These are phyloP conservation scores for Anthoscopus minutus DNA, from an alignment of 2,113 vertebrate genomes.

Conservation along the genomic window DNA sequence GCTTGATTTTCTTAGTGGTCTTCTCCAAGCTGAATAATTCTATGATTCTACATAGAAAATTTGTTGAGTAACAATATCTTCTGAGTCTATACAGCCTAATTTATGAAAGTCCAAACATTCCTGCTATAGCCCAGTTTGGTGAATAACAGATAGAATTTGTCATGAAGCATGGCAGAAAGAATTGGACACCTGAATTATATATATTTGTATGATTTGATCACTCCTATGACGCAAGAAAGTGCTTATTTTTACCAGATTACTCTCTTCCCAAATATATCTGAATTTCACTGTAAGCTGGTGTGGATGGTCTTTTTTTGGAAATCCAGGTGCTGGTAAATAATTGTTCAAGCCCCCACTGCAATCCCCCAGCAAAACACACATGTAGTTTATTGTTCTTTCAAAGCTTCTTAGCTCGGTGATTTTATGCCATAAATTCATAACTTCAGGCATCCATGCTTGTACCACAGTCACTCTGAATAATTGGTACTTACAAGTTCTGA, in stretches of 20 bases:
- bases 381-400: neutral
- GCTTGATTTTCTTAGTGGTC: neutral
- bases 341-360: neutral
- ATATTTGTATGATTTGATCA: neutral
- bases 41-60: neutral
- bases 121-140: neutral
- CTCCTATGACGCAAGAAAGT: neutral
- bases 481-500: slow-evolving; percentile 10
- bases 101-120: neutral
- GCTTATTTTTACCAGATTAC: neutral
- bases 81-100: neutral
- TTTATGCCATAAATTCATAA: slow-evolving; percentile 17
- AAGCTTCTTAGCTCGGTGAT: neutral
- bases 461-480: neutral
- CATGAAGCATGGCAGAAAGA: neutral
- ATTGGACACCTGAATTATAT: neutral
- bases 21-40: neutral
- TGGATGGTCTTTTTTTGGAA: neutral
- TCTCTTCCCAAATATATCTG: neutral
- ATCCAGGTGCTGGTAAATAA: neutral
- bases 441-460: neutral
- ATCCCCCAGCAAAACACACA: neutral
- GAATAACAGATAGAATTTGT: neutral
- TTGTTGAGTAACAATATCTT: neutral
- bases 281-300: neutral